Evolutionary conservation across 2,113 vertebrate species (phyloP), one percentile per base, ranked within the genome.

Genomic region (Proteles cristata): DNA sequence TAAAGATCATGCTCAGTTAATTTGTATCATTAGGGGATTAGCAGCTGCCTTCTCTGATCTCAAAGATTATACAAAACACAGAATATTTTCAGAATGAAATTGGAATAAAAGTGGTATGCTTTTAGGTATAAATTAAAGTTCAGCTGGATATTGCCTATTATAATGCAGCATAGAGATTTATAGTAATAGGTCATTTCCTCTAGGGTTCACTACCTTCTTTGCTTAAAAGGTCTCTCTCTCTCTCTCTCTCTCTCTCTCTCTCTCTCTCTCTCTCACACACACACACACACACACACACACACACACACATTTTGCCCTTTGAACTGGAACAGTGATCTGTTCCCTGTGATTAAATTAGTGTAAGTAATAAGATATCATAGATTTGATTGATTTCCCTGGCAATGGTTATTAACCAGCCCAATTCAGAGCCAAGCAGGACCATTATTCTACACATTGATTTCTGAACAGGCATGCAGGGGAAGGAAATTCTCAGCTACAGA

Each of bases 311-410:
- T 98, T 21, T 98, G 98, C 98, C 99, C 98, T 98, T 98, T 98
- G 98, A 98, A 99, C 99, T 98, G 98, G 99, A 99, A 99, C 99
- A 99, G 98, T 98, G 99, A 99, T 99, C 99, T 98, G 99, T 99
- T 99, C 99, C 99, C 99, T 99, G 99, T 99, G 99, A 99, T 99
- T 99, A 99, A 99, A 99, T 99, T 99, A 99, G 99, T 98, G 98
- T 99, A 99, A 99, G 99, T 99, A 99, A 99, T 99, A 99, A 99
- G 99, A 99, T 99, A 99, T 99, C 99, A 99, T 99, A 99, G 99
- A 99, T 99, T 99, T 99, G 99, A 99, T 99, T 99, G 99, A 99
- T 99, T 99, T 99, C 99, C 98, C 98, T 98, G 99, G 99, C 99
- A 99, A 99, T 98, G 99, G 99, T 99, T 99, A 99, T 99, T 99